These are phyloP conservation scores for Sceliomorpha sp. DNA, from an alignment of 2,888 invertebrate species.

Conservation along the genomic window DNA sequence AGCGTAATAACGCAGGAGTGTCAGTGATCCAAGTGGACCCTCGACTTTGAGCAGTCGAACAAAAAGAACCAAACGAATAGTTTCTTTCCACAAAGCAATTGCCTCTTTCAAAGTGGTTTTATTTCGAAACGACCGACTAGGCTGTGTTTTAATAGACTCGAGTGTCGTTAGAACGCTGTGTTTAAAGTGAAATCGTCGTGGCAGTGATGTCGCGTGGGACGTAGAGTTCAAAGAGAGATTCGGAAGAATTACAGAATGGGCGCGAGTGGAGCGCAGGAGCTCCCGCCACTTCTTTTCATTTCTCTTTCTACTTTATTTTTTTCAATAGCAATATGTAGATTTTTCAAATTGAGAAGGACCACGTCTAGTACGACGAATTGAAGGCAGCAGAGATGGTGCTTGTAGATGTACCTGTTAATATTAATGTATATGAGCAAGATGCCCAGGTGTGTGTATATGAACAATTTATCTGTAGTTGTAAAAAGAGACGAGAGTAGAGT, in stretches of 20 bases:
- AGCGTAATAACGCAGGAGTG: constrained; percentile 33
- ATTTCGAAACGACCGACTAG: constrained; percentile 11
- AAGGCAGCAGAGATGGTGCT: background rate
- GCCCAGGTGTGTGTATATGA: constrained; percentile 1
- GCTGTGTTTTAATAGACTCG: constrained; percentile 27
- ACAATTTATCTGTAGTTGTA: constrained; percentile 20
- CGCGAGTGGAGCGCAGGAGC: too few relatives aligned
- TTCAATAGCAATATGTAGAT: too few relatives aligned
- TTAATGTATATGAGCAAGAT: constrained; percentile 23
- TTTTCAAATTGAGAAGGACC: too few relatives aligned
- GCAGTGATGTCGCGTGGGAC: too few relatives aligned
- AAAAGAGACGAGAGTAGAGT: constrained; percentile 35
- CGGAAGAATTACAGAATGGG: too few relatives aligned
- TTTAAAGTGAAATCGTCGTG: constrained; percentile 8
- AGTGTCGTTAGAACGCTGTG: constrained; percentile 2
- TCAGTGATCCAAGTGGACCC: constrained; percentile 35
- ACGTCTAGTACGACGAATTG: too few relatives aligned
- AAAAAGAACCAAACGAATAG: constrained; percentile 13
- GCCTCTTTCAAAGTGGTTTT: constrained; percentile 32
- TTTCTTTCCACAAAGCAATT: constrained; percentile 29
- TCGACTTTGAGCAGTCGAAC: constrained; percentile 38
- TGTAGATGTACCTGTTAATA: constrained; percentile 22
- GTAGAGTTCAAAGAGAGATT: too few relatives aligned
- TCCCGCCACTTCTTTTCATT: too few relatives aligned
- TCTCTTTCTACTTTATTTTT: too few relatives aligned